Percentiles rank a stretch among this genome's conserved stretches.
Evolutionary conservation across 2,797 vertebrate genomes (phyloP).

Genomic region (Clarias fuscus): DNA sequence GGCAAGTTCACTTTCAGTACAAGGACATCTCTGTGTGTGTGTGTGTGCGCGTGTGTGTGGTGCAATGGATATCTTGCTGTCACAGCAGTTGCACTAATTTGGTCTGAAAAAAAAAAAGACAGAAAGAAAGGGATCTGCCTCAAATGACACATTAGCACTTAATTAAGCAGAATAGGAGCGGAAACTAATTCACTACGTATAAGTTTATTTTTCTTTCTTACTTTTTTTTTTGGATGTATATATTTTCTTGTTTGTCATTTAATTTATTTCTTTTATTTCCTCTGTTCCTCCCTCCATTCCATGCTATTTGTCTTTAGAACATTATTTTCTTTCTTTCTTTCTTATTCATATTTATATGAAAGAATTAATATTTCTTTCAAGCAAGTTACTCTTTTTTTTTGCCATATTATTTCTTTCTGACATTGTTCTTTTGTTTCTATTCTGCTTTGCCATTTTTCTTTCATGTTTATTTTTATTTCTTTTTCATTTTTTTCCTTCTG

Average conservation of each 20-base stretch:
- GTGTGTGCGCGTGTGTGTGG: neutral
- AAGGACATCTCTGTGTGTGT: neutral
- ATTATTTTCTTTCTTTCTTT: too few relatives aligned
- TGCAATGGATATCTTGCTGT: neutral
- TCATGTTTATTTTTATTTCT: neutral
- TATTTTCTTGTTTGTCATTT: too few relatives aligned
- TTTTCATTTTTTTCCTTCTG: neutral
- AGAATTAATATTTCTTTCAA: too few relatives aligned
- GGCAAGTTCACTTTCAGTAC: conserved; percentile 3
- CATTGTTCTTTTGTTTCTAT: too few relatives aligned
- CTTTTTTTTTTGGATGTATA: neutral
- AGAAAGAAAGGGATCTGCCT: neutral
- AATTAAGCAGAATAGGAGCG: neutral
- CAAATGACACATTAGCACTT: neutral
- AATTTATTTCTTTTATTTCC: neutral
- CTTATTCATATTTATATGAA: too few relatives aligned
- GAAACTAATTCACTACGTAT: neutral
- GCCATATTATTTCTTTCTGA: neutral
- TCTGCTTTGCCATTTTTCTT: neutral
- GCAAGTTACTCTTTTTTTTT: neutral
- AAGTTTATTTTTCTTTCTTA: neutral
- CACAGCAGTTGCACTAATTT: neutral
- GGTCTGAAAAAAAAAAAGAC: neutral
- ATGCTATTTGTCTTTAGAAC: too few relatives aligned
- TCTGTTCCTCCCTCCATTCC: neutral